These are phyloP conservation scores for Euphonia xanthogaster DNA, from an alignment of 2,797 vertebrate genomes.

Conservation along the genomic window DNA sequence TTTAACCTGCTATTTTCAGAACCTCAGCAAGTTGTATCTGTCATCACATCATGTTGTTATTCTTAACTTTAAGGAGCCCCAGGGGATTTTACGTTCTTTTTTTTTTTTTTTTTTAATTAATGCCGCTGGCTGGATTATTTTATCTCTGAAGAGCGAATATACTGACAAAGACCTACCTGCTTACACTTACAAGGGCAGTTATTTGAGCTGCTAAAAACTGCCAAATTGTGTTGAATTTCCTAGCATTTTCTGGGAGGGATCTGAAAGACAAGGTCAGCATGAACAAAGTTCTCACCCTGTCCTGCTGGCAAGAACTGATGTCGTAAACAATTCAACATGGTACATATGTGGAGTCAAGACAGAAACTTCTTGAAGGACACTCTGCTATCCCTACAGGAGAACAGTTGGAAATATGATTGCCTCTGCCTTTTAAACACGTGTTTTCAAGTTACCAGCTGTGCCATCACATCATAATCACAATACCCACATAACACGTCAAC, in stretches of 20 bases:
- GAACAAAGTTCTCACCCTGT: slow-evolving; percentile 14
- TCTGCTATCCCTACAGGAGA: slow-evolving; percentile 21
- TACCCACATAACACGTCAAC: slow-evolving; percentile 47
- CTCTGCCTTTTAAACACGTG: slow-evolving; percentile 57
- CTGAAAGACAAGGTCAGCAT: background rate
- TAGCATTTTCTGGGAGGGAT: background rate
- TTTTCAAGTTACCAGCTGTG: slow-evolving; percentile 70
- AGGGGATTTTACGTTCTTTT: slow-evolving; percentile 2
- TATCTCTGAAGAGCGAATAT: slow-evolving; percentile 34
- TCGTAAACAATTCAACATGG: slow-evolving; percentile 35
- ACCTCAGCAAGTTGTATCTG: slow-evolving; percentile 50
- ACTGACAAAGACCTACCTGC: slow-evolving; percentile 41
- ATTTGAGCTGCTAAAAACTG: slow-evolving; percentile 40
- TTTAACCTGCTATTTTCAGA: slow-evolving; percentile 71
- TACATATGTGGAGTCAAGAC: slow-evolving; percentile 25
- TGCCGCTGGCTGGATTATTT: slow-evolving; percentile 40
- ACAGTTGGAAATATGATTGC: slow-evolving; percentile 41
- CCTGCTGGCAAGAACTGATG: slow-evolving; percentile 1
- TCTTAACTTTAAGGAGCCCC: slow-evolving; percentile 54
- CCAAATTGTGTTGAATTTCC: slow-evolving; percentile 10
- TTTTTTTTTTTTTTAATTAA: background rate
- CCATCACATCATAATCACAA: slow-evolving; percentile 57
- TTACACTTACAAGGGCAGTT: slow-evolving; percentile 4
- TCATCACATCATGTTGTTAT: slow-evolving; percentile 16
- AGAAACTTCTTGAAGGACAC: slow-evolving; percentile 27